A percentile compares a stretch with the other conserved stretches of the same genome.
These are phyloP conservation scores for Galerucella nymphaeae DNA, from an alignment of 2,888 invertebrate genomes.

Conservation along the genomic window DNA sequence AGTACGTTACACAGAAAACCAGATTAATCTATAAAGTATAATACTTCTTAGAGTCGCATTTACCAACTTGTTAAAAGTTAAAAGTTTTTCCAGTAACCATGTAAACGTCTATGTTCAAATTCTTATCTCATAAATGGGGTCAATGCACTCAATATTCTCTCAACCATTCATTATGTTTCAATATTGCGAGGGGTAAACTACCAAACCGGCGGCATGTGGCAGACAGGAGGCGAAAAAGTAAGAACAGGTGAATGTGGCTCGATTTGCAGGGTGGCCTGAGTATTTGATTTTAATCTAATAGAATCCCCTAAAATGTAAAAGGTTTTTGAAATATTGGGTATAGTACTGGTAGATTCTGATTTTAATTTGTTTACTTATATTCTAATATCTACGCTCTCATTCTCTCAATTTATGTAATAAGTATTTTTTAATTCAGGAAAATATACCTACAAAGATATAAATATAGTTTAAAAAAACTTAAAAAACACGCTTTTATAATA, in stretches of 20 bases:
- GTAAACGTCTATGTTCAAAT: neutral
- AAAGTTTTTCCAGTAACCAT: neutral
- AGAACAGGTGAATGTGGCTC: slow-evolving; percentile 24
- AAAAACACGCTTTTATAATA: too few relatives aligned
- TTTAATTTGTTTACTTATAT: too few relatives aligned
- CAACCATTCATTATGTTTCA: slow-evolving; percentile 22
- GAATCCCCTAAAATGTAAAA: neutral
- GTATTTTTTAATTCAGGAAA: too few relatives aligned
- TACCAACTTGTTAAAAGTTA: neutral
- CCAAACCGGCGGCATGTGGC: slow-evolving; percentile 22
- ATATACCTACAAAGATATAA: too few relatives aligned
- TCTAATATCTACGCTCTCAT: too few relatives aligned
- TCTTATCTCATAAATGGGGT: slow-evolving; percentile 18
- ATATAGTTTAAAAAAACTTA: too few relatives aligned
- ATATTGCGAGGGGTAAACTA: slow-evolving; percentile 17
- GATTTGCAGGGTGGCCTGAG: slow-evolving; percentile 12
- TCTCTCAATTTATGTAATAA: too few relatives aligned
- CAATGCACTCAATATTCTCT: slow-evolving; percentile 21
- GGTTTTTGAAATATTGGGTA: too few relatives aligned
- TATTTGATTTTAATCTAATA: neutral
- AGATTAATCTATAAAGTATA: neutral
- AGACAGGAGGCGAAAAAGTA: slow-evolving; percentile 3
- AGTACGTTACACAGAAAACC: neutral
- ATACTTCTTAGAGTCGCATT: neutral
- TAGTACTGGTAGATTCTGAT: too few relatives aligned